phyloP scores from a whole-genome alignment of 2,888 invertebrate species.

The Adineta ricciae region DNA sequence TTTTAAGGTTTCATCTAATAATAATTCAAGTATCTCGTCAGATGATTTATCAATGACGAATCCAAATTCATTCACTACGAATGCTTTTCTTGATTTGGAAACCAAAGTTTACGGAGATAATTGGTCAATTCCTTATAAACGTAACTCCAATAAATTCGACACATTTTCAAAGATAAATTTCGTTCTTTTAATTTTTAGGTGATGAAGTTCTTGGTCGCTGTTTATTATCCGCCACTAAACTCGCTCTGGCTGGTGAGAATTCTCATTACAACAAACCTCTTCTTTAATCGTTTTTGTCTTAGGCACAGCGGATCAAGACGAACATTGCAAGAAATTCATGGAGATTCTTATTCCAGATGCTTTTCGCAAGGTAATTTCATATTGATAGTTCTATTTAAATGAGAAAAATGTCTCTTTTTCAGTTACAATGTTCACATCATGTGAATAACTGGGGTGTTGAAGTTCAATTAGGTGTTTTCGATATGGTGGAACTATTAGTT shows the following conservation, averaged over 20 bases:
- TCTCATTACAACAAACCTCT: slow-evolving; percentile 22
- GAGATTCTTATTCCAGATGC: slow-evolving; percentile 52
- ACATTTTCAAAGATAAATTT: too few relatives aligned
- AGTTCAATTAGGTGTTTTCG: slow-evolving; percentile 53
- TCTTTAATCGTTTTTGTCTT: slow-evolving; percentile 34
- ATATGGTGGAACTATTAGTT: slow-evolving; percentile 51
- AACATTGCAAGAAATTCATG: slow-evolving; percentile 50
- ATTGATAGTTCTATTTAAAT: slow-evolving; percentile 14
- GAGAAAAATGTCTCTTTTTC: slow-evolving; percentile 21
- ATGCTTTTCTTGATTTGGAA: slow-evolving; percentile 52
- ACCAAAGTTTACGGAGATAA: slow-evolving; percentile 51
- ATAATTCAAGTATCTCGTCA: neutral
- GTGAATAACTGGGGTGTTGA: slow-evolving; percentile 52
- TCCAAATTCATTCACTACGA: slow-evolving; percentile 49
- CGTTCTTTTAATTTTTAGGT: slow-evolving; percentile 35
- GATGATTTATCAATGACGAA: neutral
- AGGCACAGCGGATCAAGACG: slow-evolving; percentile 50
- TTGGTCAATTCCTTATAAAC: slow-evolving; percentile 53
- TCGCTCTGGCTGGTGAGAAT: slow-evolving; percentile 48
- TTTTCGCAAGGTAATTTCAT: slow-evolving; percentile 47
- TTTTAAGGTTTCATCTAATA: neutral
- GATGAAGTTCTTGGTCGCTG: slow-evolving; percentile 54
- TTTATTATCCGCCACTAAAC: slow-evolving; percentile 48
- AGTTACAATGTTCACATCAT: slow-evolving; percentile 51
- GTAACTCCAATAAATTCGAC: neutral